Base-by-base conservation (phyloP, 1,140 invertebrate genomes). In the Wiebesia pumilae region DNA sequence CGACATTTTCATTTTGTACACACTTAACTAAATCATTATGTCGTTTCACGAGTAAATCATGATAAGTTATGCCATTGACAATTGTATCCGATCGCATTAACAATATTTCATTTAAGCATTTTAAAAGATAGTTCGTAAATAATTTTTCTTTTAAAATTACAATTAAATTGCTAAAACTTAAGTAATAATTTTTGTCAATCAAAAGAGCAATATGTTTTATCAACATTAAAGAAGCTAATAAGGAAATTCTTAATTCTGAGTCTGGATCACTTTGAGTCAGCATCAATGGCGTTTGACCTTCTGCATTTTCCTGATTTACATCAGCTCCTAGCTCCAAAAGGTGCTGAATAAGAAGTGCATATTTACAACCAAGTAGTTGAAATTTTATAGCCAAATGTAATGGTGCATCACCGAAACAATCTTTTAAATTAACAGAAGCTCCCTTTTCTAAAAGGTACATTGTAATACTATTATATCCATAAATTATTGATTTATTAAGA, bases 21-120 rank as follows among this genome's bases (percentile, higher is more conserved):
- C 38, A 81, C n/a, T 81, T 40, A 69, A 81, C 62, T 43, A 69
- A 43, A 67, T n/a, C 33, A 69, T 81, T 81, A 78, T 38, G 33
- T 19, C 24, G 24, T 51, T 30, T 30, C 12, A 51, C 9, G 4
- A 78, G 24, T 30, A 78, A n/a, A n/a, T 78, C 75, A 30, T 47
- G 7, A 30, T 51, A 78, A 30, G 12, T 78, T 51, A 78, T 51
- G 30, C 35, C 10, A n/a, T 78, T 78, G 14, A 51, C 40, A 43
- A 78, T 47, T 19, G n/a, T 51, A 27, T 43, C 19, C 30, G 9
- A 33, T 38, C 30, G 1, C 69, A 75, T 75, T n/a, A 21, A n/a
- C 27, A 24, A 40, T 43, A 75, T 43, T 38, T 78, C n/a, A 1
- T 78, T 51, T 16, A 30, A 51, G 14, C 75, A 78, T 10, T 78